phyloP scores from a whole-genome alignment of 2,113 vertebrate species.

The Datnioides undecimradiatus region DNA sequence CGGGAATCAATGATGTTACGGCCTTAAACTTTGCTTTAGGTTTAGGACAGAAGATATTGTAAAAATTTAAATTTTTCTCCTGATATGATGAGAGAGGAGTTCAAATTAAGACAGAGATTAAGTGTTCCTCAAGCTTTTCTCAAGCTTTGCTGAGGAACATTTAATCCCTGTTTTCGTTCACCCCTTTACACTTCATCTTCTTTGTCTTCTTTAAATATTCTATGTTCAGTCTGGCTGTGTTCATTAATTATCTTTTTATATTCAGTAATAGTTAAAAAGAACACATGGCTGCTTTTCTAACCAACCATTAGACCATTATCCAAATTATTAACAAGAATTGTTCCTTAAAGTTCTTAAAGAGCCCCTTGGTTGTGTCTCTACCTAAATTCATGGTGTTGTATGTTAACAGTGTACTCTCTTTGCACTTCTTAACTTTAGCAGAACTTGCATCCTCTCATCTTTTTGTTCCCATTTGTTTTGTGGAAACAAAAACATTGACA shows the following conservation, averaged over 20 bases:
- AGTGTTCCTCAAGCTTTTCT: conserved; percentile 34
- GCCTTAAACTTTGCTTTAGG: conserved; percentile 19
- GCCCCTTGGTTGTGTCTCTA: neutral
- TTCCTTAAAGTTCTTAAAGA: conserved; percentile 44
- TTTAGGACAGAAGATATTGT: conserved; percentile 2
- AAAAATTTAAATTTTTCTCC: conserved; percentile 7
- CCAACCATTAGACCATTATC: conserved; percentile 22
- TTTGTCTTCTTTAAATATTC: neutral
- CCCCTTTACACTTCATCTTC: neutral
- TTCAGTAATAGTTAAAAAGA: conserved; percentile 13
- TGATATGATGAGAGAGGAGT: conserved; percentile 8
- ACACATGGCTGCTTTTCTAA: conserved; percentile 18
- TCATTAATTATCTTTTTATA: conserved; percentile 3
- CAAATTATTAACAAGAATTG: conserved; percentile 43
- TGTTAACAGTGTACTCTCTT: neutral
- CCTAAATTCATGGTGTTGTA: neutral
- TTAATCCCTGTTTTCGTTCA: conserved; percentile 20
- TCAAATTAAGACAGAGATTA: conserved; percentile 16
- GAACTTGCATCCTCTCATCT: neutral
- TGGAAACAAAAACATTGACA: no score
- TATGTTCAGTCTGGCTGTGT: no score
- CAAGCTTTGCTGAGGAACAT: conserved; percentile 10
- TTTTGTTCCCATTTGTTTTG: neutral
- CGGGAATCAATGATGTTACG: conserved; percentile 21
- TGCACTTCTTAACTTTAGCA: neutral